These are phyloP conservation scores for Aphidius gifuensis DNA, from an alignment of 1,140 invertebrate genomes.

Conservation along the genomic window DNA sequence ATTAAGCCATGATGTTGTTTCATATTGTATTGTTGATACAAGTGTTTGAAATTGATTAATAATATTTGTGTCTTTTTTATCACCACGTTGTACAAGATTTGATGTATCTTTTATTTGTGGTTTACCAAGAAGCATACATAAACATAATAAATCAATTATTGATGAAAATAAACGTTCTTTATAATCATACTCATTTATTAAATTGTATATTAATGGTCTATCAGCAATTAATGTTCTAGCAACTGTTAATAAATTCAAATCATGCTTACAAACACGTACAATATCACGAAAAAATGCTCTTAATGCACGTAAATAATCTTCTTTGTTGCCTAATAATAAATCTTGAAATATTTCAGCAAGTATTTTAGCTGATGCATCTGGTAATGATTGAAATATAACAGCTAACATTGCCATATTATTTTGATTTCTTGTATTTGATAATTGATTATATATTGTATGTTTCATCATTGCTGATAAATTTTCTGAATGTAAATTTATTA, in stretches of 20 bases:
- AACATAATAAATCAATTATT: conserved; percentile 79
- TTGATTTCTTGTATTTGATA: conserved; percentile 85
- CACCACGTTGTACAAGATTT: conserved; percentile 58
- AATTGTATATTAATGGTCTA: conserved; percentile 56
- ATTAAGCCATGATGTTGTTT: conserved; percentile 77
- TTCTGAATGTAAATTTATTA: conserved; percentile 65
- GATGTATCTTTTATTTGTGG: conserved; percentile 73
- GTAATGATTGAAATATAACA: conserved; percentile 80
- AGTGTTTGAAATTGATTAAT: conserved; percentile 66
- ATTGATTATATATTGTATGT: conserved; percentile 91
- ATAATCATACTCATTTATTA: conserved; percentile 63
- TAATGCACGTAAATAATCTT: conserved; percentile 85
- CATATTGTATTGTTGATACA: conserved; percentile 76
- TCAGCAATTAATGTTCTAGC: conserved; percentile 69
- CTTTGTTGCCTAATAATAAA: conserved; percentile 73
- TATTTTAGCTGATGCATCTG: conserved; percentile 71
- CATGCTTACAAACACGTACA: conserved; percentile 75
- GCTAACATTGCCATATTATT: conserved; percentile 90
- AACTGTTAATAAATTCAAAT: conserved; percentile 72
- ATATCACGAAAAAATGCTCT: conserved; percentile 83
- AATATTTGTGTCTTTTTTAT: conserved; percentile 59
- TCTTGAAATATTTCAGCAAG: conserved; percentile 84
- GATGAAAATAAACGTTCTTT: conserved; percentile 81
- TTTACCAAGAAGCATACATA: conserved; percentile 80
- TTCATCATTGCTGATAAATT: conserved; percentile 86